Percentiles rank a stretch among this genome's conserved stretches.
Evolutionary conservation across 2,888 invertebrate species (phyloP).

Genomic region (Tenthredo amoena): DNA sequence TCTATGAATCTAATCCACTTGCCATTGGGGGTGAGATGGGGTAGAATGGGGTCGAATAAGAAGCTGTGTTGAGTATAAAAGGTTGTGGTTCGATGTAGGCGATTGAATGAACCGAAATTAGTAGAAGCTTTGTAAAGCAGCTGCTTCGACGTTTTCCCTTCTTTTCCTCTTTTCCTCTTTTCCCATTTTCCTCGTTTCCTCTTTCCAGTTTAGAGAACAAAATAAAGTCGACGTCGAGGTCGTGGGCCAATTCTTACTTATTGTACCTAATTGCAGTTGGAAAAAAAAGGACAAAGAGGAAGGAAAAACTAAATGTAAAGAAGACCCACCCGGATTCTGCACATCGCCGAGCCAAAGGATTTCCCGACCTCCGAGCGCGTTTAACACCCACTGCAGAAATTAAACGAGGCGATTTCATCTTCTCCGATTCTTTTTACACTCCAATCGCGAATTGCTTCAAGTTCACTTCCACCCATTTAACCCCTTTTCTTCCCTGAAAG

Average conservation of each 20-base stretch:
- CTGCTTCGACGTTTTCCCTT: neutral
- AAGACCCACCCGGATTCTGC: neutral
- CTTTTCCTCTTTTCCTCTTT: too few relatives aligned
- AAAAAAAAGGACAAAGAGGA: neutral
- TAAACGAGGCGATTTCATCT: conserved; percentile 11
- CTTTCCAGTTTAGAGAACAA: too few relatives aligned
- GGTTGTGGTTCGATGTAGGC: neutral
- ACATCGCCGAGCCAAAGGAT: conserved; percentile 5
- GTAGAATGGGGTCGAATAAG: neutral
- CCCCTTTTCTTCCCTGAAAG: neutral
- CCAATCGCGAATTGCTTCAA: neutral
- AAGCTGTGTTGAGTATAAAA: neutral
- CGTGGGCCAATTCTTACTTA: neutral
- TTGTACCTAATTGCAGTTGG: conserved; percentile 9
- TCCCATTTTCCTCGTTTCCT: too few relatives aligned
- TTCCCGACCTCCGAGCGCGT: neutral
- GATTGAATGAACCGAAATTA: neutral
- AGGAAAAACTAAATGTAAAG: neutral
- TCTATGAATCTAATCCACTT: neutral
- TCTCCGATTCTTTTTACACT: neutral
- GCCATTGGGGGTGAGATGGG: neutral
- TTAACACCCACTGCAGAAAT: neutral
- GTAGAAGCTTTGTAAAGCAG: neutral
- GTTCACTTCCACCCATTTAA: neutral
- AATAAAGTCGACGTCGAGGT: neutral